Evolutionary conservation across 2,797 vertebrate genomes (phyloP).

Genomic region (Enteromius trimaculatus): DNA sequence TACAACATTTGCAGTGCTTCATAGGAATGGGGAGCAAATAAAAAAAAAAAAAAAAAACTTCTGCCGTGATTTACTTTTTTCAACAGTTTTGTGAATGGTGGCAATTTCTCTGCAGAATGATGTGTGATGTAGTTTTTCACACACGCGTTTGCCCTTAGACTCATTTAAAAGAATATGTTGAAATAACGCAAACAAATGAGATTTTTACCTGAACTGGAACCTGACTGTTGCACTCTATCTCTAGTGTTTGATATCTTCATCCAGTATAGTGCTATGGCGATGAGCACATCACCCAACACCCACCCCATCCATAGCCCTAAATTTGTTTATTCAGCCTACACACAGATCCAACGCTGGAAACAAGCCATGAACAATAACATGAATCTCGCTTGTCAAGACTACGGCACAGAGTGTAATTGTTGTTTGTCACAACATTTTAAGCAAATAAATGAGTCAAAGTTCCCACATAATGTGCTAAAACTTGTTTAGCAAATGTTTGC

Average conservation of each 20-base stretch:
- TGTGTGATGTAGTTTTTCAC: background rate
- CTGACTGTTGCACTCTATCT: background rate
- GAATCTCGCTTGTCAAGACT: conserved; percentile 2
- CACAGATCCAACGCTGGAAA: background rate
- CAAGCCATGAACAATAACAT: conserved; percentile 1
- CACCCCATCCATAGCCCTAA: background rate
- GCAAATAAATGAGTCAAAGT: conserved; percentile 13
- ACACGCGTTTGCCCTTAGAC: background rate
- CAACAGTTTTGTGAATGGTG: background rate
- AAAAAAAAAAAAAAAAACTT: background rate
- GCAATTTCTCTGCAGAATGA: background rate
- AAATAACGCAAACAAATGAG: background rate
- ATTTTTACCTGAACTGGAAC: background rate
- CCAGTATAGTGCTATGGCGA: background rate
- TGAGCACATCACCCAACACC: background rate
- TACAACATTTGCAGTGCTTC: background rate
- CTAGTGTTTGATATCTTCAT: background rate
- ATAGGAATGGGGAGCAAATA: background rate
- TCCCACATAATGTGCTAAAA: background rate
- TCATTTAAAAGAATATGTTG: background rate
- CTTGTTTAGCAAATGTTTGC: background rate
- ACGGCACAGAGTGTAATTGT: background rate
- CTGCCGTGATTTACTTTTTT: background rate
- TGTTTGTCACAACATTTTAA: conserved; percentile 11
- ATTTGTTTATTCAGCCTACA: background rate